Evolutionary conservation across 64 coral and sea anemone genomes (phyloP).

Genomic region (Montipora capricornis): DNA sequence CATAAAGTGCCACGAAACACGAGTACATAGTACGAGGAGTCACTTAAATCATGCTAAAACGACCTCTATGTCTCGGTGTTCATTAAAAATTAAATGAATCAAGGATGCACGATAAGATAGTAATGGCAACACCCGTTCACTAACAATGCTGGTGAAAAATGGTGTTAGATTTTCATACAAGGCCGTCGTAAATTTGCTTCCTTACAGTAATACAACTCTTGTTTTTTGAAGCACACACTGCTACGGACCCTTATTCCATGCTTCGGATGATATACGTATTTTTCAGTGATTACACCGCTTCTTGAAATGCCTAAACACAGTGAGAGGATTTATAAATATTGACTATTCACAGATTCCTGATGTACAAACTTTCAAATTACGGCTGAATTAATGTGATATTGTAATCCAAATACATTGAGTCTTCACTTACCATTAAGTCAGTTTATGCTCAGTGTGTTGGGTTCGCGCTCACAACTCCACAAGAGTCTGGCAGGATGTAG

Average conservation of each 20-base stretch:
- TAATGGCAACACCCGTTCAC: neutral
- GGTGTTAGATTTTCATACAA: neutral
- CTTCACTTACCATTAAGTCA: neutral
- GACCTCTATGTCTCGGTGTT: neutral
- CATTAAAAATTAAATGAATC: too few species aligned
- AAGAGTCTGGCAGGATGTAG: too few species aligned
- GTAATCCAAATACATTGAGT: neutral
- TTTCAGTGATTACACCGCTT: too few species aligned
- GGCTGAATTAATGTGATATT: neutral
- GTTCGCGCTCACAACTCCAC: neutral
- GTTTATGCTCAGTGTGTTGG: neutral
- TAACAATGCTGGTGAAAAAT: neutral
- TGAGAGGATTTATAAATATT: neutral
- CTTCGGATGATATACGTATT: neutral
- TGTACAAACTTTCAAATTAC: neutral
- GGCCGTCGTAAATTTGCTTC: neutral
- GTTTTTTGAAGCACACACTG: too few species aligned
- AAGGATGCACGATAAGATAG: neutral
- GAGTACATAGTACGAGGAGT: too few species aligned
- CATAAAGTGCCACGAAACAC: neutral
- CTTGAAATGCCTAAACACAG: too few species aligned
- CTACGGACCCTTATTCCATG: too few species aligned
- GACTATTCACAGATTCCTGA: neutral
- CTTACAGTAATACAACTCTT: neutral
- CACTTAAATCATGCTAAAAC: neutral